Evolutionary conservation across 1,140 invertebrate genomes (phyloP).

Genomic region (Drosophila erecta): DNA sequence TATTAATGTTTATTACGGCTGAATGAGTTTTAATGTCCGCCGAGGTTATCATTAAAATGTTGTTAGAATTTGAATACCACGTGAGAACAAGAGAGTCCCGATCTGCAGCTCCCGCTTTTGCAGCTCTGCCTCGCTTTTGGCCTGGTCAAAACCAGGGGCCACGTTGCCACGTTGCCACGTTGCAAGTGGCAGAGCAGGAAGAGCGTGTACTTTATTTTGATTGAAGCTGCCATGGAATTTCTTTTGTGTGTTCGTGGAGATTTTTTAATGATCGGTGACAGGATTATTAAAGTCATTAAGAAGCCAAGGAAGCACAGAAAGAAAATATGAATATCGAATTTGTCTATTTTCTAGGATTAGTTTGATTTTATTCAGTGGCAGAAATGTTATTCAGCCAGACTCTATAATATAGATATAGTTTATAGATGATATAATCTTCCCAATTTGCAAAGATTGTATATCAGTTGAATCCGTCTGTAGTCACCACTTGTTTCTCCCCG

Average conservation of each 20-base stretch:
- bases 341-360: no score
- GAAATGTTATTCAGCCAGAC: no score
- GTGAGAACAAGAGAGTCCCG: slow-evolving; percentile 60
- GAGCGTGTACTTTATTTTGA: slow-evolving; percentile 82
- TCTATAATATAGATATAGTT: no score
- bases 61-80: slow-evolving; percentile 84
- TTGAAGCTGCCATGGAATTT: slow-evolving; percentile 83
- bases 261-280: slow-evolving; percentile 83
- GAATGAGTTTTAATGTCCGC: slow-evolving; percentile 84
- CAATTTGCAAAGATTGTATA: no score
- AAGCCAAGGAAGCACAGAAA: slow-evolving; percentile 28
- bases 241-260: slow-evolving; percentile 78
- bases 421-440: no score
- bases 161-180: slow-evolving; percentile 14
- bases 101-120: slow-evolving; percentile 17
- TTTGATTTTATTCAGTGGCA: no score
- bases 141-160: slow-evolving; percentile 30
- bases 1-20: slow-evolving; percentile 83
- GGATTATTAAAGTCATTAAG: slow-evolving; percentile 84
- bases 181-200: slow-evolving; percentile 57
- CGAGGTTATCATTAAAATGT: slow-evolving; percentile 83
- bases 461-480: neutral
- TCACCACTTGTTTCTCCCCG: neutral
- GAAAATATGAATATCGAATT: neutral
- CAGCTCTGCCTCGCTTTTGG: slow-evolving; percentile 7